A percentile compares a stretch with the other conserved stretches of the same genome.
Conservation (phyloP, 2,888 invertebrate genomes). For the Phalangium opilio region DNA sequence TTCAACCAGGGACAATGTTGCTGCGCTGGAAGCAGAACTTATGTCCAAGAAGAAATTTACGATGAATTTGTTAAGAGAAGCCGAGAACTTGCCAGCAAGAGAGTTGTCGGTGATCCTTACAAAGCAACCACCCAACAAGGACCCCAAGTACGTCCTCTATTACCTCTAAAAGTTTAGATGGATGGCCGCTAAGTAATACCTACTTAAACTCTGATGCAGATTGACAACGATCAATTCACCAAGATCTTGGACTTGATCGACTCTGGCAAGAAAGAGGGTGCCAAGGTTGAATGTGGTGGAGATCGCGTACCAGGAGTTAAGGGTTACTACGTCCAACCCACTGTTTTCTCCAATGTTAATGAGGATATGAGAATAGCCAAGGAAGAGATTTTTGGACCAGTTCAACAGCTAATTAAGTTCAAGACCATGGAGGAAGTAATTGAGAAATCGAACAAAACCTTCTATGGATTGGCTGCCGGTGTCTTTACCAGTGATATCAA, state of each 20-base stretch:
- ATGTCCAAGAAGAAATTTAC: constrained; percentile 34
- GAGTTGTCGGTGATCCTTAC: constrained; percentile 28
- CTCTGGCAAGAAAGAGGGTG: constrained; percentile 30
- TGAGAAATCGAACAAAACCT: constrained; percentile 60
- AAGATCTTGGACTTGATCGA: constrained; percentile 30
- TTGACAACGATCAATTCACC: constrained; percentile 29
- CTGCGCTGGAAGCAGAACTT: constrained; percentile 45
- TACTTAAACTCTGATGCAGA: constrained; percentile 20
- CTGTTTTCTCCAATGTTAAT: constrained; percentile 29
- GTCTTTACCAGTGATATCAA: constrained; percentile 63
- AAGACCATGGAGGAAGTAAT: constrained; percentile 49
- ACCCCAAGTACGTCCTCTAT: constrained; percentile 20
- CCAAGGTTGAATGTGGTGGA: constrained; percentile 30
- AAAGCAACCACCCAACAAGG: constrained; percentile 24
- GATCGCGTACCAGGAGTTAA: constrained; percentile 23
- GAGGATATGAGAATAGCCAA: constrained; percentile 31
- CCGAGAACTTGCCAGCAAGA: constrained; percentile 16
- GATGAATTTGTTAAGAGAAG: constrained; percentile 33
- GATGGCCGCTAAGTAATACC: too few species aligned
- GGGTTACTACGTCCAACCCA: constrained; percentile 31
- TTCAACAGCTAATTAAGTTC: constrained; percentile 33
- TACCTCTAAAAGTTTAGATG: too few species aligned
- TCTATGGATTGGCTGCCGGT: constrained; percentile 67
- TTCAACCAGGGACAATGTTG: constrained; percentile 91
- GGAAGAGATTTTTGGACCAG: constrained; percentile 34